Base-by-base conservation (phyloP, 2,797 vertebrate species). In the Myoxocephalus aenaeus region DNA sequence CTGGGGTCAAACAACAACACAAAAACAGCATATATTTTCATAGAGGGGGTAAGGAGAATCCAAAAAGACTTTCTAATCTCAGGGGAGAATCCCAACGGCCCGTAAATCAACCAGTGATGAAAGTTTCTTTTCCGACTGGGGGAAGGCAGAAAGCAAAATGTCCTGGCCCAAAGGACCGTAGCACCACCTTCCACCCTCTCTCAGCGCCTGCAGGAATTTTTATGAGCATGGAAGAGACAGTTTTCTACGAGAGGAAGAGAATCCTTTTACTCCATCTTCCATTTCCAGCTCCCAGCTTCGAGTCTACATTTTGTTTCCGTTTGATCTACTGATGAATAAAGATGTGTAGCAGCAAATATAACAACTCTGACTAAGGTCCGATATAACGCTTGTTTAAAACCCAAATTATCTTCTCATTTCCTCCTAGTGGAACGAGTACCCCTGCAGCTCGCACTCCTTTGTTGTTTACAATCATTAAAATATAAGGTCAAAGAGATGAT, bases 61-160 rank as follows among this genome's bases (percentile, higher is more conserved):
- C 86, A 90, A 89, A 94, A 93, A 89, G 89, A 90, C 92, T 90
- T 89, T 90, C 83, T 88, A 87, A 92, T 94, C 93, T 94, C 92
- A 53, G 59, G 83, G 89, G 89, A 90, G 89, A 88, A 92, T 90
- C 81, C 81, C 85, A 74, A 81, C 71, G 67, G 87, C 83, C 88
- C 84, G 94, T 95, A 95, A 96, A 96, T 96, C 94, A 95, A 76
- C 70, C 77, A 10, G 93, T 92, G 94, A 96, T 96, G 94, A 96
- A 94, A 95, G 94, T 94, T 95, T 90, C 88, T 91, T 94, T 94
- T 93, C 93, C 87, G 78, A 92, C 86, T 40, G 82, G 87, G 53
- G 93, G 87, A 90, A 92, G 89, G 91, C 89, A 92, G 65, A 93
- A 89, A 92, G 92, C 84, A 92, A 94, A 94, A 90, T 90, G 79